Base-by-base conservation (phyloP, 2,113 vertebrate species). In the Oreotrochilus melanogaster region DNA sequence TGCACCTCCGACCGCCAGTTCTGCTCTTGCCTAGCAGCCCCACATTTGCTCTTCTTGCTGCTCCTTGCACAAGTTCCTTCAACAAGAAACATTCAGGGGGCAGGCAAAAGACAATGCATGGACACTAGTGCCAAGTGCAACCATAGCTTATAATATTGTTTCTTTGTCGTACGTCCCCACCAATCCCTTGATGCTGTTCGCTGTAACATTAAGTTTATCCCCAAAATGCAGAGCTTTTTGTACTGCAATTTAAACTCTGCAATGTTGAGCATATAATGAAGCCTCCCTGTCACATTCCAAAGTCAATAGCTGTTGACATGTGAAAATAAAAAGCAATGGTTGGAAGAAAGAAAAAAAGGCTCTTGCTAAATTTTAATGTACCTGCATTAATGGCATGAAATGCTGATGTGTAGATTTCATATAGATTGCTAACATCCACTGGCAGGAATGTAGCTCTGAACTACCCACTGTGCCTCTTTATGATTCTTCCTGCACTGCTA, bases 261-360 rank as follows among this genome's bases (percentile, higher is more conserved):
- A 18, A 31, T n/a, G 28, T 61, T 51, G 80, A 89, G 30, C 4
- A 18, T 92, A 60, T 39, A 60, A 50, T 17, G n/a, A 88, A 88
- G 50, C 43, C 21, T 42, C 83, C 70, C 47, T 76, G 82, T 88
- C 83, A 16, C 8, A 16, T 80, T 92, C 91, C 50, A 64, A 88
- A 91, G 35, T 43, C 37, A 61, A 7, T 51, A 70, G 73, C 85
- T 86, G 23, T 83, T 70, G 30, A 37, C 60, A 57, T 30, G 64
- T 90, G 65, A 95, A 93, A 96, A 93, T 91, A 96, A 96, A 92
- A 88, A 93, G 71, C 85, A 93, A 83, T 86, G 64, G 64, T 58
- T 96, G 33, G 92, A 93, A 91, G 88, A 93, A 92, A 82, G 28
- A 92, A 67, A 88, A 48, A 89, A 87, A 70, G 83, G 21, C 81